Evolutionary conservation across 2,113 vertebrate genomes (phyloP).

Genomic region (Cryptomyrus ogoouensis): DNA sequence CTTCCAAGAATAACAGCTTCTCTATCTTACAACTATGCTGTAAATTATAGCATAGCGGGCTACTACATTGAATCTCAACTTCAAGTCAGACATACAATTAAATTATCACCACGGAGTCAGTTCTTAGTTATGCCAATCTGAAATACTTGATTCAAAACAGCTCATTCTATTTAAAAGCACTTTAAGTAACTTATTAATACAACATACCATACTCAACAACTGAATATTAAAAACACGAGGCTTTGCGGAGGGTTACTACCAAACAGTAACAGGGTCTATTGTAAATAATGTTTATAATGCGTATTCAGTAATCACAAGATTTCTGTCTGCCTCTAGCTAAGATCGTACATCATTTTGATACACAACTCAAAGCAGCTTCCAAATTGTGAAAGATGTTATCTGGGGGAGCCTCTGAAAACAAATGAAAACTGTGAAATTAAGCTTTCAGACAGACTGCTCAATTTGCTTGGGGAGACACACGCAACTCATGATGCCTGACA

Average conservation of each 20-base stretch:
- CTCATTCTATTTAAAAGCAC: not conserved
- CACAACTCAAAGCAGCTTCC: not conserved
- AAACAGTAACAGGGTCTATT: not conserved
- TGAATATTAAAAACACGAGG: not conserved
- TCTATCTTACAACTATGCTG: not conserved
- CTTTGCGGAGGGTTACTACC: not conserved
- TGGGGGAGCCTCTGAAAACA: not conserved
- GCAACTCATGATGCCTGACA: not conserved
- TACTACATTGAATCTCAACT: not conserved
- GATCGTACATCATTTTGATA: not conserved
- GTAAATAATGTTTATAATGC: not conserved
- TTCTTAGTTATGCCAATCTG: not conserved
- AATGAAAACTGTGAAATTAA: not conserved
- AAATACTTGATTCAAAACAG: not conserved
- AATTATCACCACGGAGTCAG: not conserved
- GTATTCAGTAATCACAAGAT: not conserved
- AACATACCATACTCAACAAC: not conserved
- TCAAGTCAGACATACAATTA: not conserved
- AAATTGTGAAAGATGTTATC: not conserved
- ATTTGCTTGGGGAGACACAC: not conserved
- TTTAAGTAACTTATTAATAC: not conserved
- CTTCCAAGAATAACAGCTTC: not conserved
- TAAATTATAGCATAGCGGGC: not conserved
- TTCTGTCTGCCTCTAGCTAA: not conserved
- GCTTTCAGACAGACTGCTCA: not conserved